Evolutionary conservation across 2,113 vertebrate species (phyloP).

Genomic region (Pithys albifrons): DNA sequence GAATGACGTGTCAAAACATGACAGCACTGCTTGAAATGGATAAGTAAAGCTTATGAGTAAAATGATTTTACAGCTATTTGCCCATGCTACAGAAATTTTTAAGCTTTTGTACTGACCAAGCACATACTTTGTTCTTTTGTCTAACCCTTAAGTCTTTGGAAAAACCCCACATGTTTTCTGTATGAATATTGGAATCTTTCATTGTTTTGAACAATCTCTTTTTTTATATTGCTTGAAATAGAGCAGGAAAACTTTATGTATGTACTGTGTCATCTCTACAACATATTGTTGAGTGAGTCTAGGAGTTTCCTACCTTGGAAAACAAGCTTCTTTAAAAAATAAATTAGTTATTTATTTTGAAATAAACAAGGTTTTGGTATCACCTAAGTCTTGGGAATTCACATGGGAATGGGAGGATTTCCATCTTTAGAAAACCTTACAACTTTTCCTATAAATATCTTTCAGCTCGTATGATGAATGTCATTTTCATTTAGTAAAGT

Average conservation of each 20-base stretch:
- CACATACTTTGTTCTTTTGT: neutral
- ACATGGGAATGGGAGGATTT: neutral
- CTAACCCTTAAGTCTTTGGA: neutral
- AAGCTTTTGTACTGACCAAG: neutral
- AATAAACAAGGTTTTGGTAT: neutral
- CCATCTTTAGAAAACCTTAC: neutral
- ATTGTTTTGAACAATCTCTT: neutral
- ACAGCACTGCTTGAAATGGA: neutral
- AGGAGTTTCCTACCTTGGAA: neutral
- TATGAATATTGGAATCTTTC: neutral
- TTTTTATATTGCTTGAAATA: neutral
- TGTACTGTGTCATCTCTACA: neutral
- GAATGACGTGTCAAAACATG: constrained; percentile 7
- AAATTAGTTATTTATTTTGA: neutral
- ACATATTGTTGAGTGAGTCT: neutral
- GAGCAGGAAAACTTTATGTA: neutral
- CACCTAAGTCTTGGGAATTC: neutral
- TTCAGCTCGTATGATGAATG: neutral
- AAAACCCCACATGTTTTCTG: neutral
- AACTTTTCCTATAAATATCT: neutral
- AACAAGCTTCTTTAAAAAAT: neutral
- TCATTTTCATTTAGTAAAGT: neutral
- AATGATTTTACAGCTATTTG: neutral
- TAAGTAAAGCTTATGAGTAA: neutral
- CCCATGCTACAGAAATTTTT: neutral